These are phyloP conservation scores for Cryptocephalus moraei DNA, from an alignment of 2,888 invertebrate genomes.

Conservation along the genomic window DNA sequence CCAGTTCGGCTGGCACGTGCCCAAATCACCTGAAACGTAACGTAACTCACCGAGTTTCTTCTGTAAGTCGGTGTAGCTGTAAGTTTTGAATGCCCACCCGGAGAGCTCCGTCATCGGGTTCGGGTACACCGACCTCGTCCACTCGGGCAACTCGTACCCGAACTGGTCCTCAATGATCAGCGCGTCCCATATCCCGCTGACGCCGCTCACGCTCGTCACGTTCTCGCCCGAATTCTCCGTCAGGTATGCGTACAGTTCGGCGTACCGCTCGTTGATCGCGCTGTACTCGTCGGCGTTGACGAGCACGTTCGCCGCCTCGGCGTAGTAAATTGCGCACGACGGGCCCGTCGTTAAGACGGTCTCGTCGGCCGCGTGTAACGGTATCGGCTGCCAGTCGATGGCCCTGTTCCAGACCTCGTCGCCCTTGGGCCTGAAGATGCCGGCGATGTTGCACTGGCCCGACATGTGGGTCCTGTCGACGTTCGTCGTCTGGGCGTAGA, in stretches of 20 bases:
- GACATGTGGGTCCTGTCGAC: slow-evolving; percentile 80
- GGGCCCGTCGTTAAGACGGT: slow-evolving; percentile 24
- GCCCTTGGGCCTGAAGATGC: slow-evolving; percentile 51
- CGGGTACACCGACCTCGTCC: slow-evolving; percentile 9
- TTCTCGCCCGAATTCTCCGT: slow-evolving; percentile 1
- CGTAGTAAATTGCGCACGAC: not conserved
- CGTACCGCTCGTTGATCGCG: slow-evolving; percentile 42
- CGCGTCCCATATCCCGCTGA: slow-evolving; percentile 1
- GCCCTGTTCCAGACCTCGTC: slow-evolving; percentile 47
- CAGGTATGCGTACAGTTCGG: slow-evolving; percentile 38
- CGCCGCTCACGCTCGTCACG: not conserved
- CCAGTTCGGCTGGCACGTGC: too few species aligned
- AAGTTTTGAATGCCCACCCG: slow-evolving; percentile 1
- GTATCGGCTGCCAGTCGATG: slow-evolving; percentile 61
- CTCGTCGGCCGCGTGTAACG: slow-evolving; percentile 51
- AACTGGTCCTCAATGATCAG: slow-evolving; percentile 6
- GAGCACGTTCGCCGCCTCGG: slow-evolving; percentile 1
- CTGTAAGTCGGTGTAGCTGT: not conserved
- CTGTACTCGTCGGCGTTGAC: slow-evolving; percentile 18
- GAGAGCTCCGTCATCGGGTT: slow-evolving; percentile 5
- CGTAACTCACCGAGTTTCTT: not conserved
- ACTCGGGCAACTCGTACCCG: slow-evolving; percentile 5
- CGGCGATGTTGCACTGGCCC: slow-evolving; percentile 65
- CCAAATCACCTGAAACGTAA: too few species aligned
- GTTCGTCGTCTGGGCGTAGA: slow-evolving; percentile 59